phyloP scores from a whole-genome alignment of 1,140 invertebrate species.

The Sycobia sp. region DNA sequence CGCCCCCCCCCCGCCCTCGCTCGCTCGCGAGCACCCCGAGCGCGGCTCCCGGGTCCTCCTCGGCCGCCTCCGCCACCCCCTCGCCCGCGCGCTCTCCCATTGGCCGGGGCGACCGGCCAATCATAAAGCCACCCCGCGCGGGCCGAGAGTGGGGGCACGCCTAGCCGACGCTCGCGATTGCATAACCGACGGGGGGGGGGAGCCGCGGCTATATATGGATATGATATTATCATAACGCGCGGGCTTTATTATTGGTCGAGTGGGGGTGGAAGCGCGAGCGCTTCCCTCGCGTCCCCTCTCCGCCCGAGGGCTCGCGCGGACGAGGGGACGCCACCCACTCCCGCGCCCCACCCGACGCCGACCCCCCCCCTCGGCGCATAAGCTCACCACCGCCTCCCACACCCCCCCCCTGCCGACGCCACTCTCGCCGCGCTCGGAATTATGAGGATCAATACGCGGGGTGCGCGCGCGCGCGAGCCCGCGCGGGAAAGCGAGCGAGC shows the following conservation, averaged over 20 bases:
- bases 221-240: slow-evolving; percentile 62
- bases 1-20: too few relatives aligned
- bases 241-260: slow-evolving; percentile 60
- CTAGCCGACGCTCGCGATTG: too few relatives aligned
- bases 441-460: slow-evolving; percentile 62
- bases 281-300: slow-evolving; percentile 6
- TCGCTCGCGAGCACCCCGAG: too few relatives aligned
- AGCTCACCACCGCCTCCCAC: slow-evolving; percentile 26
- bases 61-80: too few relatives aligned
- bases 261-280: slow-evolving; percentile 5
- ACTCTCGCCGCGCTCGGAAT: slow-evolving; percentile 49
- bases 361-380: slow-evolving; percentile 21
- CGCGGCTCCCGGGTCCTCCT: too few relatives aligned
- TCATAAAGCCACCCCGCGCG: slow-evolving; percentile 49
- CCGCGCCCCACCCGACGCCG: slow-evolving; percentile 3
- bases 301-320: neutral
- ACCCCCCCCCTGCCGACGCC: slow-evolving; percentile 36
- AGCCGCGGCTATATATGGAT: slow-evolving; percentile 60
- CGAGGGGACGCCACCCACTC: neutral
- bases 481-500: too few relatives aligned
- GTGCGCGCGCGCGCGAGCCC: slow-evolving; percentile 11
- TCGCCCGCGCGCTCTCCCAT: slow-evolving; percentile 2
- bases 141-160: too few relatives aligned
- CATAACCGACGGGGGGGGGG: slow-evolving; percentile 44
- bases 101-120: slow-evolving; percentile 43